Evolutionary conservation across 53 echinoderm and acorn worm genomes (phyloP).

Genomic region (Henricia sp.): DNA sequence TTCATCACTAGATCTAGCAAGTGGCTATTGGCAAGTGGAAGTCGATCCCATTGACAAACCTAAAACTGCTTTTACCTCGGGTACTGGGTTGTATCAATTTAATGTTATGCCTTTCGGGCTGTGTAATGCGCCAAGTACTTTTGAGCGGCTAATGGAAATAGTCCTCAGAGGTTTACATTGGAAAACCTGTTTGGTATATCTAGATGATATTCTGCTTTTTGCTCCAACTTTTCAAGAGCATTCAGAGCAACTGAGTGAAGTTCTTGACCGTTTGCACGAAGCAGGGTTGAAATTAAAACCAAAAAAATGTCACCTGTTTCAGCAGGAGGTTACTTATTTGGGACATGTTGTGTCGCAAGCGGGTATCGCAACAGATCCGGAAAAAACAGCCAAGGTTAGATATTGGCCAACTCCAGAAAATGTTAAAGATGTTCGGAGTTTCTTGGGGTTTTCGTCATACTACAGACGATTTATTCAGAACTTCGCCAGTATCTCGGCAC

Average conservation of each 20-base stretch:
- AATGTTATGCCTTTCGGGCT: slow-evolving; percentile 68
- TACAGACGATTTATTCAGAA: slow-evolving; percentile 52
- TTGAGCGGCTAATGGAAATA: slow-evolving; percentile 69
- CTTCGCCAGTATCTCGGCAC: slow-evolving; percentile 56
- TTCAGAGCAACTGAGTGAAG: slow-evolving; percentile 12
- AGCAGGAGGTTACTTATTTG: slow-evolving; percentile 51
- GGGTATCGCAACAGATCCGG: slow-evolving; percentile 67
- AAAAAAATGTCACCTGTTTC: slow-evolving; percentile 45
- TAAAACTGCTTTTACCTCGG: slow-evolving; percentile 52
- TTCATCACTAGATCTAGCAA: neutral
- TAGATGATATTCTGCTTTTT: slow-evolving; percentile 68
- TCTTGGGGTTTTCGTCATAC: slow-evolving; percentile 60
- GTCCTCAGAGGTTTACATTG: slow-evolving; percentile 63
- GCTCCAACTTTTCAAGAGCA: slow-evolving; percentile 27
- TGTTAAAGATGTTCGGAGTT: slow-evolving; percentile 59
- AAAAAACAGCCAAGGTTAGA: slow-evolving; percentile 52
- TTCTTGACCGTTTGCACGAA: slow-evolving; percentile 24
- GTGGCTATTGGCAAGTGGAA: slow-evolving; percentile 4
- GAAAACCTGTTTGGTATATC: slow-evolving; percentile 49
- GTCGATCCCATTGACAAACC: neutral
- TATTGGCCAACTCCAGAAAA: slow-evolving; percentile 55
- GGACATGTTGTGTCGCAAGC: slow-evolving; percentile 61
- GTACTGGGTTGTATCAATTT: slow-evolving; percentile 66
- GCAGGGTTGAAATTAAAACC: slow-evolving; percentile 48
- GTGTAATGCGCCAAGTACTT: slow-evolving; percentile 68